Base-by-base conservation (phyloP, 2,113 vertebrate species). In the Melanotaenia duboulayi region DNA sequence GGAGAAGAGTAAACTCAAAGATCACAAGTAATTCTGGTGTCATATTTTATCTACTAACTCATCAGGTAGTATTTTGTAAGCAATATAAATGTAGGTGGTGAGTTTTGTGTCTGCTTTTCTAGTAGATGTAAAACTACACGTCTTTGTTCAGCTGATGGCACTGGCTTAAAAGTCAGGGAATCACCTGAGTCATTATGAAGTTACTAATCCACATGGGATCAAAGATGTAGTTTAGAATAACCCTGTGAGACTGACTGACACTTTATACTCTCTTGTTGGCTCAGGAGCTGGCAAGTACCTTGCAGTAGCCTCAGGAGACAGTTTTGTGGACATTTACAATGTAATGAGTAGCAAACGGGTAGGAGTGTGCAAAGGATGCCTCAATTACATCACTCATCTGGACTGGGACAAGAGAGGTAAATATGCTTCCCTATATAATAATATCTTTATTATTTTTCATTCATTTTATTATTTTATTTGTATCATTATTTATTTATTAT, bases 311-410 rank as follows among this genome's bases (percentile, higher is more conserved):
- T 99, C 98, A 23, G 96, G 93, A 55, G 98, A 99, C 89, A 97
- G 94, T 58, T 98, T 99, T 90, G 95, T 98, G 81, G 98, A 99
- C 66, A 97, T 99, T 83, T 99, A 99, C 90, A 98, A 97, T 11
- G 95, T 99, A 55, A 95, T 96, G 96, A 99, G 94, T 88, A 99
- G 97, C 91, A 99, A 99, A 77, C 92, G 98, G 11, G 97, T 99
- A 10, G 98, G 97, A 65, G 94, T 97, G 49, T 99, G 98, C 91
- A 98, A 97, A 90, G 97, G 97, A 54, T 95, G 96, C 6, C 95
- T 96, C 67, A 98, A 96, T 89, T 96, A 95, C 57, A 95, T 99
- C 83, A 98, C 96, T 11, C 98, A 99, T 68, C 92, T 99, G 80
- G 98, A 99, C 73, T 99, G 98, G 98, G 98, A 99, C 59, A 46